These are phyloP conservation scores for Centrocercus urophasianus DNA, from an alignment of 2,113 vertebrate species.

Conservation along the genomic window DNA sequence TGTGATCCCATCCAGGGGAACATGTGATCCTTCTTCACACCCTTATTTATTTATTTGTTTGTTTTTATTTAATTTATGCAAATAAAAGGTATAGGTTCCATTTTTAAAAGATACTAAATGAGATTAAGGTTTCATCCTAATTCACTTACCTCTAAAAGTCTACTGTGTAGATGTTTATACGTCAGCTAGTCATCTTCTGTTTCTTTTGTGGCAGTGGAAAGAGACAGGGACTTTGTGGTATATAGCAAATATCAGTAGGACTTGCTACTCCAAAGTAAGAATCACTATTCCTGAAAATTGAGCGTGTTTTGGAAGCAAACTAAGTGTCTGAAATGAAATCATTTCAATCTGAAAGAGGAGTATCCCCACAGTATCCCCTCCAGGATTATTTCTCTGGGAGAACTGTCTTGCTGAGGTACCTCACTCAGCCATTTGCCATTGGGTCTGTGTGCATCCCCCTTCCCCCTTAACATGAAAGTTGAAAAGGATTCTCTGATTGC, in stretches of 20 bases:
- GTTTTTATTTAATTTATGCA: neutral
- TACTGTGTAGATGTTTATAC: neutral
- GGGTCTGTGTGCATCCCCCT: rapidly evolving
- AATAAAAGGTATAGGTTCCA: neutral
- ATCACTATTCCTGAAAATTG: neutral
- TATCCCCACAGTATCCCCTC: neutral
- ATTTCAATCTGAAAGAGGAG: neutral
- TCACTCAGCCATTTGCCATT: neutral
- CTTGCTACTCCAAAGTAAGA: neutral
- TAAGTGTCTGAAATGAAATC: neutral
- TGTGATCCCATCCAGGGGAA: neutral
- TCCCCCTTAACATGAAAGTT: neutral
- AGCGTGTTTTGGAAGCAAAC: neutral
- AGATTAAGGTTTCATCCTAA: neutral
- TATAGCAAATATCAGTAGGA: neutral
- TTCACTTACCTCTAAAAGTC: neutral
- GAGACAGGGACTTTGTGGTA: neutral
- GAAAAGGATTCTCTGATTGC: neutral
- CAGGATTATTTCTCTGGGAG: neutral
- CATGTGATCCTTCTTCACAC: neutral
- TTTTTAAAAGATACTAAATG: neutral
- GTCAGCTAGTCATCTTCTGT: neutral
- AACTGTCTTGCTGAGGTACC: neutral
- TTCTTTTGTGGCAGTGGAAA: neutral
- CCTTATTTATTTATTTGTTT: neutral